phyloP scores from a whole-genome alignment of 2,888 invertebrate species.

The Pollenia labialis region DNA sequence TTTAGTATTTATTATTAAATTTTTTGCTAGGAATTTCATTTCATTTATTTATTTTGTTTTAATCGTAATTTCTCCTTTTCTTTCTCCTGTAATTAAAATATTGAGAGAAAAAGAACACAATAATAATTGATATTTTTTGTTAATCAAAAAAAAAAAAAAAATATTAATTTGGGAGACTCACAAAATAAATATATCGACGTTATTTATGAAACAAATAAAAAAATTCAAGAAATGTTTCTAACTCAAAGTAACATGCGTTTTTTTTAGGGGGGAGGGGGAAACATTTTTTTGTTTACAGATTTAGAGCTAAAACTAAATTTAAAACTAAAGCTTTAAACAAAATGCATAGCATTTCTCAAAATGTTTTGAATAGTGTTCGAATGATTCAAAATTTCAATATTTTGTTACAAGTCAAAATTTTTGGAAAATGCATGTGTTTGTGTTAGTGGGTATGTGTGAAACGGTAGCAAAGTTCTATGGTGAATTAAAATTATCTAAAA shows the following conservation, averaged over 20 bases:
- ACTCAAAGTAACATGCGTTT: constrained; percentile 41
- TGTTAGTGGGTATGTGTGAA: too few species aligned
- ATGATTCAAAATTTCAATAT: neutral
- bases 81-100: constrained; percentile 83
- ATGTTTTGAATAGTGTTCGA: constrained; percentile 21
- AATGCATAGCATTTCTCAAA: neutral
- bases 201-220: neutral
- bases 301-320: constrained; percentile 22
- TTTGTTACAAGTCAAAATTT: too few species aligned
- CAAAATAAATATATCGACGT: neutral
- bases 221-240: neutral
- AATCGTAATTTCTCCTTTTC: constrained; percentile 84
- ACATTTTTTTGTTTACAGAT: neutral
- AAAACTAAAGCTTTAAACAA: constrained; percentile 15
- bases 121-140: constrained; percentile 45
- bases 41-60: constrained; percentile 75
- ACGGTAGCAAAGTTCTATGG: too few species aligned
- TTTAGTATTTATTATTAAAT: constrained; percentile 64
- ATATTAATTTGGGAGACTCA: neutral
- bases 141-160: neutral
- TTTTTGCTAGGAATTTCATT: constrained; percentile 71
- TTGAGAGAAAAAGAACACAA: constrained; percentile 50
- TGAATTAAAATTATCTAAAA: too few species aligned
- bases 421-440: too few species aligned
- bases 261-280: neutral